Evolutionary conservation across 1,140 invertebrate species (phyloP), one percentile per base, ranked within the genome.

Genomic region (Cydia strobilella): DNA sequence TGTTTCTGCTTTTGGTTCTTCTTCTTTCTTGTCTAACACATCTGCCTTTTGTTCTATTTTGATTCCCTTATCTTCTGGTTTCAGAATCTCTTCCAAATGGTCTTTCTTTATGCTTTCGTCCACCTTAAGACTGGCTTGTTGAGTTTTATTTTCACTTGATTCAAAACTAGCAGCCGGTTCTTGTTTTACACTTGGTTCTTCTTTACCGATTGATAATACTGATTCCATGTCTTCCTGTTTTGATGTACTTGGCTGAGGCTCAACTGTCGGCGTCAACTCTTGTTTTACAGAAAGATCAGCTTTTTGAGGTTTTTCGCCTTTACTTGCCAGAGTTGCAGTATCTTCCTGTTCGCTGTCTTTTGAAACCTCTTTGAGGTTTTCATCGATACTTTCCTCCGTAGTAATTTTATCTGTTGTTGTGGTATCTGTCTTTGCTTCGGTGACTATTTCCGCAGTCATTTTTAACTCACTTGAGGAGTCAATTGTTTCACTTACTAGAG

Each of bases 111-210:
- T 48, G 45, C 15, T n/a, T 48, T 4, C 15, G 3, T 48, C 51
- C 4, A 2, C 20, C 20, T n/a, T 59, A 12, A 59, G 1, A 48
- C 45, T 48, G 20, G 0, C 54, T 59, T 59, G 1, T 59, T 54
- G 51, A 54, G 51, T n/a, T 18, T 18, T 54, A 54, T 2, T 48
- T 48, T 48, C 51, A 59, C 20, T 23, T 18, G 18, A 9, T 23
- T 59, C 18, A 12, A 23, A 7, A 23, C 15, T 59, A 10, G 20
- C 7, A 23, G n/a, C 6, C 4, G 3, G 23, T 74, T 62, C 39
- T 72, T 15, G n/a, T 39, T 23, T 35, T 76, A 39, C 45, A 31
- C 2, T 51, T 48, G 31, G 25, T 73, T 73, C 39, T 23, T 73
- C 51, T 3, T 31, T 73, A 5, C n/a, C 12, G 6, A 25, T 45